A percentile compares a stretch with the other conserved stretches of the same genome.
These are phyloP conservation scores for Labeo rohita DNA, from an alignment of 2,113 vertebrate species.

Conservation along the genomic window DNA sequence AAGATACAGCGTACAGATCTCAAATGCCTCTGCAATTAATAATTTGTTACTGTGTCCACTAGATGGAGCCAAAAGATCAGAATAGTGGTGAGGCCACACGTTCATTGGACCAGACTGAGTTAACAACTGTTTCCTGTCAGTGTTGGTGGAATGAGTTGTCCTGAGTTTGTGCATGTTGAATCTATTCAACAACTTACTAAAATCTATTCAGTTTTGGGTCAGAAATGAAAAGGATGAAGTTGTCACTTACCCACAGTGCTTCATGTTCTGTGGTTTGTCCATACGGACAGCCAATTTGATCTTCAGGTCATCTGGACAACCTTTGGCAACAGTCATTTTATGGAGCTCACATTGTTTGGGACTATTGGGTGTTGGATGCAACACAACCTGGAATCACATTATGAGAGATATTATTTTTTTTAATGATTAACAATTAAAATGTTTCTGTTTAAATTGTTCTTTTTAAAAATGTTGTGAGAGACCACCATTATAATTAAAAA, in stretches of 20 bases:
- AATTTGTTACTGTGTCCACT: neutral
- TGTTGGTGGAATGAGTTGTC: neutral
- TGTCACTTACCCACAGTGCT: slow-evolving; percentile 91
- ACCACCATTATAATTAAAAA: no score
- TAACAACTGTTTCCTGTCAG: no score
- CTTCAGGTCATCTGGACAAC: slow-evolving; percentile 92
- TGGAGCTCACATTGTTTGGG: slow-evolving; percentile 96
- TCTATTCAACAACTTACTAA: neutral
- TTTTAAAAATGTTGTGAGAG: no score
- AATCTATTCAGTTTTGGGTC: neutral
- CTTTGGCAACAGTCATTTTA: slow-evolving; percentile 97
- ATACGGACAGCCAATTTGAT: slow-evolving; percentile 97
- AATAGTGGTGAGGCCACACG: neutral
- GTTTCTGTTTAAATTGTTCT: no score
- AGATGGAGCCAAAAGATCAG: slow-evolving; percentile 40
- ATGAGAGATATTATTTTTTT: neutral
- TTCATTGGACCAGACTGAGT: neutral
- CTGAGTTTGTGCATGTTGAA: neutral
- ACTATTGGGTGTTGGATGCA: slow-evolving; percentile 96
- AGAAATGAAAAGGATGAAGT: neutral
- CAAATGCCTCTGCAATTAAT: neutral
- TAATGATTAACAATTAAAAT: no score
- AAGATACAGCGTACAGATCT: neutral
- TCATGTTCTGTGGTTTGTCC: slow-evolving; percentile 99
- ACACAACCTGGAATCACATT: slow-evolving; percentile 82